A percentile compares a stretch with the other conserved stretches of the same genome.
Evolutionary conservation across 2,113 vertebrate species (phyloP).

Genomic region (Pseudopipra pipra): DNA sequence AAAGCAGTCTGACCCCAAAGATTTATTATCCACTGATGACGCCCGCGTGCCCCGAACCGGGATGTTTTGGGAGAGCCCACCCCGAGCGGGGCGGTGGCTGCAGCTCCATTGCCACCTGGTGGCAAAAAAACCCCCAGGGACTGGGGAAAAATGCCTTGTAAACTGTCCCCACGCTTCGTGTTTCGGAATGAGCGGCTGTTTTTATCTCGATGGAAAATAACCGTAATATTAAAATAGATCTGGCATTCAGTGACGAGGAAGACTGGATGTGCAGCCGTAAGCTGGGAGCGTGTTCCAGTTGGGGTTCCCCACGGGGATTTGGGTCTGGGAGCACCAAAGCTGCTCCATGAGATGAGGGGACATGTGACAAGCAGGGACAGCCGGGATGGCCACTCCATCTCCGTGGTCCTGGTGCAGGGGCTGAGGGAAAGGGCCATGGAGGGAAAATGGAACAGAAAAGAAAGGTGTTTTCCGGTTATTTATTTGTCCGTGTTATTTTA

Average conservation of each 20-base stretch:
- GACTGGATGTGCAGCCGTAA: neutral
- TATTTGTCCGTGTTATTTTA: neutral
- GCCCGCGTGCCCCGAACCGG: fast-evolving
- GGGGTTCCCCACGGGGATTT: fast-evolving
- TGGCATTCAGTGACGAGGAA: neutral
- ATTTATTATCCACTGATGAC: neutral
- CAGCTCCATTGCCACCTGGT: slow-evolving; percentile 35
- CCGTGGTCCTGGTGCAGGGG: neutral
- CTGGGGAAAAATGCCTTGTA: fast-evolving
- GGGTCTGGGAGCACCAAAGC: neutral
- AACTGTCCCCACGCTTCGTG: fast-evolving
- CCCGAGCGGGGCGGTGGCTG: fast-evolving
- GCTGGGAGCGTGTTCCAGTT: fast-evolving
- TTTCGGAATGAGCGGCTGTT: neutral
- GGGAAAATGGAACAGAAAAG: neutral
- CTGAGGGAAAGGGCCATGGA: neutral
- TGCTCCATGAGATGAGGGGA: neutral
- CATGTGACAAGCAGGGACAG: neutral
- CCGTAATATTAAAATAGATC: neutral
- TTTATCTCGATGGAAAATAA: neutral
- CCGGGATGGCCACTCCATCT: neutral
- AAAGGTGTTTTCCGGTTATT: neutral
- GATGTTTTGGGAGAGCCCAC: neutral
- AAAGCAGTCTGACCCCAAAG: fast-evolving
- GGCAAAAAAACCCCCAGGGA: neutral